A percentile compares a stretch with the other conserved stretches of the same genome.
These are phyloP conservation scores for Melangyna quadrimaculata DNA, from an alignment of 2,888 invertebrate genomes.

Conservation along the genomic window DNA sequence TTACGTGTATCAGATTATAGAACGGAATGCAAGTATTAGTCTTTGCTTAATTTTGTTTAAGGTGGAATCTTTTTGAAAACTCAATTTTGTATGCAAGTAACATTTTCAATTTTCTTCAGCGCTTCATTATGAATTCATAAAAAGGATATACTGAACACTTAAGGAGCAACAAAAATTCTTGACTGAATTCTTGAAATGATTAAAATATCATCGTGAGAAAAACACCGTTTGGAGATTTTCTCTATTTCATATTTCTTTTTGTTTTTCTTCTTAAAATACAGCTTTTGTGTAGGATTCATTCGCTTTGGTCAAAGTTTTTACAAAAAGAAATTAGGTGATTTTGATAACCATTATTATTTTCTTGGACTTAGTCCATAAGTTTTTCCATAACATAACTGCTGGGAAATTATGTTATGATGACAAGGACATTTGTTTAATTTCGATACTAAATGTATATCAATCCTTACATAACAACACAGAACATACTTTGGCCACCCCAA, in stretches of 20 bases:
- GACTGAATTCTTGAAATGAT: slow-evolving; percentile 24
- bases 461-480: not conserved
- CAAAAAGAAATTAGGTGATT: slow-evolving; percentile 1
- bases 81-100: not conserved
- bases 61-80: not conserved
- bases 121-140: slow-evolving; percentile 6
- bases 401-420: slow-evolving; percentile 39
- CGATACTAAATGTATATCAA: not conserved
- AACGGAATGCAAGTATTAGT: too few species aligned
- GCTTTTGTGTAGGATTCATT: not conserved
- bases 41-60: not conserved
- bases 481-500: not conserved
- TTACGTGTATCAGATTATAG: too few species aligned
- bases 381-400: slow-evolving; percentile 1
- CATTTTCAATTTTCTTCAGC: not conserved
- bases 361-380: slow-evolving; percentile 15
- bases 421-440: slow-evolving; percentile 38
- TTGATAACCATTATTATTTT: slow-evolving; percentile 20
- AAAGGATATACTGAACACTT: not conserved
- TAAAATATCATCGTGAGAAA: slow-evolving; percentile 40
- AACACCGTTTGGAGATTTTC: slow-evolving; percentile 31
- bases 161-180: not conserved
- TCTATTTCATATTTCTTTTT: not conserved
- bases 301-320: not conserved
- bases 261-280: not conserved